These are phyloP conservation scores for Temnothorax unifasciatus DNA, from an alignment of 2,888 invertebrate genomes.

Conservation along the genomic window DNA sequence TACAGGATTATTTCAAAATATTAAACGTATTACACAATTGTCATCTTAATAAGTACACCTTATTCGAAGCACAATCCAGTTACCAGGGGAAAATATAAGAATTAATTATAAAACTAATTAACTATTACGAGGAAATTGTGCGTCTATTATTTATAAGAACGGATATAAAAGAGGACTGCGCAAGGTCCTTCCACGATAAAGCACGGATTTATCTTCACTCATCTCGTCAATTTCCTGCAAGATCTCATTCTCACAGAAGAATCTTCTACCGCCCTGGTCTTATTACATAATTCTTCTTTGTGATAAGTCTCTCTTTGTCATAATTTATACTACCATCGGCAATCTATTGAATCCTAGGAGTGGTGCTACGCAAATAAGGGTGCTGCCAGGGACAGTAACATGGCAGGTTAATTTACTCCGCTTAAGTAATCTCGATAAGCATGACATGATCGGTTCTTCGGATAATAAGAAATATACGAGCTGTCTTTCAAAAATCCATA, in stretches of 20 bases:
- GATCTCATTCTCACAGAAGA: neutral
- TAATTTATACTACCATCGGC: conserved; percentile 10
- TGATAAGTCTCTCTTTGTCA: conserved; percentile 8
- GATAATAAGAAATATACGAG: neutral
- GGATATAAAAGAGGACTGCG: neutral
- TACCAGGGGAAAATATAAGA: neutral
- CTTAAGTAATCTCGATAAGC: conserved; percentile 20
- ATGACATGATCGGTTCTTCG: neutral
- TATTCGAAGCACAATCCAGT: neutral
- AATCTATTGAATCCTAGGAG: conserved; percentile 8
- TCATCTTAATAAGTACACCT: neutral
- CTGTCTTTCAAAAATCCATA: neutral
- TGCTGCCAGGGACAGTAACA: conserved; percentile 1
- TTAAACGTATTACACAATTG: neutral
- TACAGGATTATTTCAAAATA: neutral
- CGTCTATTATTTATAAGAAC: neutral
- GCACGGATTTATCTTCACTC: neutral
- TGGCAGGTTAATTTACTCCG: conserved; percentile 23
- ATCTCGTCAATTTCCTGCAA: neutral
- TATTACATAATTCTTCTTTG: neutral
- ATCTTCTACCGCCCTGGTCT: neutral
- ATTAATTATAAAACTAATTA: conserved; percentile 28
- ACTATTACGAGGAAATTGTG: too few species aligned
- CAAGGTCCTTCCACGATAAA: neutral
- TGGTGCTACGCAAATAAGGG: conserved; percentile 10